Percentiles rank a stretch among this genome's conserved stretches.
phyloP scores from a whole-genome alignment of 1,140 invertebrate genomes.

The Melipona quadrifasciata region DNA sequence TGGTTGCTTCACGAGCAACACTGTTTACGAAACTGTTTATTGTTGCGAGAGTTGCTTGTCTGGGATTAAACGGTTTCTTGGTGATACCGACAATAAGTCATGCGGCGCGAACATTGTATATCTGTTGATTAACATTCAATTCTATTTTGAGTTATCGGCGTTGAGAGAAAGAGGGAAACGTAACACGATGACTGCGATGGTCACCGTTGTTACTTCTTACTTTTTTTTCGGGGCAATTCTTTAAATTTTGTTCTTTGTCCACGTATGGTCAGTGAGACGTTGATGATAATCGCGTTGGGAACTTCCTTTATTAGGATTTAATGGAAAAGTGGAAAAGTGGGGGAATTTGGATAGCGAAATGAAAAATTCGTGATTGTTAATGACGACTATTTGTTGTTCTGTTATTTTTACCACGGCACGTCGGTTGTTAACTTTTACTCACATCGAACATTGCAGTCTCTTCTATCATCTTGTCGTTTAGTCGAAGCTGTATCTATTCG shows the following conservation, averaged over 20 bases:
- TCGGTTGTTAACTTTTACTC: conserved; percentile 57
- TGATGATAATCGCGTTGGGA: background rate
- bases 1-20: background rate
- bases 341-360: no score
- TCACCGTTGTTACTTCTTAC: background rate
- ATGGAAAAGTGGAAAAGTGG: no score
- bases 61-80: conserved; percentile 30
- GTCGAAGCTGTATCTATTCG: background rate
- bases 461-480: conserved; percentile 70
- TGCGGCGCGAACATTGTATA: conserved; percentile 25
- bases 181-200: background rate
- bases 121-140: conserved; percentile 49
- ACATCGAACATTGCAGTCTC: conserved; percentile 73
- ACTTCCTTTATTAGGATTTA: no score
- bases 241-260: background rate
- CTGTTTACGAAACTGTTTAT: conserved; percentile 14
- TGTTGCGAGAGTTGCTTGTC: conserved; percentile 9
- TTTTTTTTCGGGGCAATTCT: background rate
- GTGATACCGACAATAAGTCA: conserved; percentile 31
- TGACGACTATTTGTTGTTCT: background rate
- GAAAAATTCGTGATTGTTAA: background rate
- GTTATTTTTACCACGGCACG: background rate
- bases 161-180: conserved; percentile 15
- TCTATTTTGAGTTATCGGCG: conserved; percentile 40
- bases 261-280: background rate